Conservation (phyloP, 2,888 invertebrate species). For the Chymomyza fuscimana region DNA sequence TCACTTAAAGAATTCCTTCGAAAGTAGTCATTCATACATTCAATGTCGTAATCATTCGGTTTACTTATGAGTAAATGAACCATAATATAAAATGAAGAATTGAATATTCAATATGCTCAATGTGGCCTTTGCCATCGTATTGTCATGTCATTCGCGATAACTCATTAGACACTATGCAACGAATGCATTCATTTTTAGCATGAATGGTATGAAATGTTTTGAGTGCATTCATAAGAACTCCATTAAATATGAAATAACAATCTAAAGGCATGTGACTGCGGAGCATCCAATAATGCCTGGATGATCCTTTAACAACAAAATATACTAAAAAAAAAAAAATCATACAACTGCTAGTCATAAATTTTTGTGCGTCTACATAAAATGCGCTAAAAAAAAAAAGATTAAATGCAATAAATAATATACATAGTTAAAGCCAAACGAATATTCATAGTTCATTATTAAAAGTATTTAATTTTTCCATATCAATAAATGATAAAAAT, state of each 20-base stretch:
- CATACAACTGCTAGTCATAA: constrained; percentile 50
- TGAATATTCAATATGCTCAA: too few species aligned
- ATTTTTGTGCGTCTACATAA: constrained; percentile 41
- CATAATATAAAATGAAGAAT: not conserved
- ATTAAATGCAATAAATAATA: constrained; percentile 4
- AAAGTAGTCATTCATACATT: too few species aligned
- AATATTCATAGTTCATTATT: not conserved
- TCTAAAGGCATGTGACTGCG: not conserved
- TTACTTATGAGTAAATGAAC: too few species aligned
- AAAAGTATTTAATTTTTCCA: not conserved
- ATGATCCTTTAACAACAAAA: not conserved
- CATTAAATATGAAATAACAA: not conserved
- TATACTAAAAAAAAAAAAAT: not conserved
- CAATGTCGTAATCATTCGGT: too few species aligned
- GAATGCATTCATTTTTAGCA: too few species aligned
- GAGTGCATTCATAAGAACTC: not conserved
- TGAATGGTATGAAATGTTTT: constrained; percentile 11
- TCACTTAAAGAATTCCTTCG: too few species aligned
- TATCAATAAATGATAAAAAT: constrained; percentile 2
- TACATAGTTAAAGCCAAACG: constrained; percentile 5
- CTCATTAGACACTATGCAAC: too few species aligned
- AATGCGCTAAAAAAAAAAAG: not conserved
- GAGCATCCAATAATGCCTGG: not conserved
- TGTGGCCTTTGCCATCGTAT: too few species aligned
- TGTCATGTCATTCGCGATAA: too few species aligned